Percentiles rank a stretch among this genome's conserved stretches.
Evolutionary conservation across 2,888 invertebrate species (phyloP).

Genomic region (Oxytorus armatus): DNA sequence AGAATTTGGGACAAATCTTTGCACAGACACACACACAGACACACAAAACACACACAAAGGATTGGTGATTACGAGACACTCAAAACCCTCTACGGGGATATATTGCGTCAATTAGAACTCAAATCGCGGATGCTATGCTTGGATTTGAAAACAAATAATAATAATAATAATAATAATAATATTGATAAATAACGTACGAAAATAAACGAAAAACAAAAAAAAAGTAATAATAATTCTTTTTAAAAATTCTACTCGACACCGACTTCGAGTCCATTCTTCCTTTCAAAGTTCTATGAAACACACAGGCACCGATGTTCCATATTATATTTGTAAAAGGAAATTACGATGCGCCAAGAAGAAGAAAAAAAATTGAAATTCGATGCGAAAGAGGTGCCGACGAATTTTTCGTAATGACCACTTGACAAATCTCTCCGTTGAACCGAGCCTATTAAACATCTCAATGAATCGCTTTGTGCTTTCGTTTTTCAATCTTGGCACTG

Average conservation of each 20-base stretch:
- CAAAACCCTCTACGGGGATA: conserved; percentile 55
- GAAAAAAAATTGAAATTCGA: conserved; percentile 13
- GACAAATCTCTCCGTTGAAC: conserved; percentile 66
- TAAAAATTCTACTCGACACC: conserved; percentile 36
- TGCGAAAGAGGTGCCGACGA: conserved; percentile 43
- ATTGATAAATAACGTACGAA: neutral
- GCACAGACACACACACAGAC: conserved; percentile 7
- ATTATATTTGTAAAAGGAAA: conserved; percentile 55
- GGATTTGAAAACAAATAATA: conserved; percentile 28
- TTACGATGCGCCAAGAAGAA: conserved; percentile 15
- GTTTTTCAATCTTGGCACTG: conserved; percentile 69
- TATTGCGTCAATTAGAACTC: conserved; percentile 66
- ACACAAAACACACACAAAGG: neutral
- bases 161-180: neutral
- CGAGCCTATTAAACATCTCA: conserved; percentile 60
- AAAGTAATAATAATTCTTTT: conserved; percentile 40
- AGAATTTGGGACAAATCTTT: conserved; percentile 54
- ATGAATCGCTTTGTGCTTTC: conserved; percentile 65
- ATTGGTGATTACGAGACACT: conserved; percentile 69
- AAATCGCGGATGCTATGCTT: conserved; percentile 52
- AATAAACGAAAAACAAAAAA: neutral
- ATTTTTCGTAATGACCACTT: conserved; percentile 70
- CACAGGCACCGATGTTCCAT: conserved; percentile 45
- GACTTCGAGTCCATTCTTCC: conserved; percentile 59
- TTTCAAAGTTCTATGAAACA: conserved; percentile 45